These are phyloP conservation scores for Triops longicaudatus DNA, from an alignment of 1,140 invertebrate genomes.

Conservation along the genomic window DNA sequence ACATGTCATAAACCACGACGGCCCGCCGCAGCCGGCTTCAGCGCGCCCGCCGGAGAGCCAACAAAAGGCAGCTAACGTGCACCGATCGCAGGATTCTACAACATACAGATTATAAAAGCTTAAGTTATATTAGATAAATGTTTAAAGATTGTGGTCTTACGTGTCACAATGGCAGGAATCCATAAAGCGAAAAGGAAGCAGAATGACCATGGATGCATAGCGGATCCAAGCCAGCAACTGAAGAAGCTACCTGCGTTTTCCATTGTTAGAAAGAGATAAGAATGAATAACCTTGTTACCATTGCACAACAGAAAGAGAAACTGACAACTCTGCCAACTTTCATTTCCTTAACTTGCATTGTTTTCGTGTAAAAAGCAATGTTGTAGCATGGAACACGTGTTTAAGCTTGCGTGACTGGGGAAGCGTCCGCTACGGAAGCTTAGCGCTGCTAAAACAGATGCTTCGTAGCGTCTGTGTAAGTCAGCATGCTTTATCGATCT, in stretches of 20 bases:
- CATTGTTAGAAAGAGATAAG: not conserved
- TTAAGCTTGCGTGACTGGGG: too few species aligned
- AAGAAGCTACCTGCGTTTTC: not conserved
- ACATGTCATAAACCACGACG: conserved; percentile 41
- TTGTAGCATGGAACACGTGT: too few species aligned
- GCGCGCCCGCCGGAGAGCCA: conserved; percentile 33
- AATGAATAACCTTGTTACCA: too few species aligned
- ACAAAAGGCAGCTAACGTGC: conserved; percentile 34
- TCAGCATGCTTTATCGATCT: too few species aligned
- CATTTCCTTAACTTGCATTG: too few species aligned
- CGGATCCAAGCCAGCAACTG: not conserved
- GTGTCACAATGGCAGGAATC: not conserved
- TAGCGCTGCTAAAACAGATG: too few species aligned
- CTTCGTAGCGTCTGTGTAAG: too few species aligned
- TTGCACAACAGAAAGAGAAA: too few species aligned
- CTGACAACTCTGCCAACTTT: too few species aligned
- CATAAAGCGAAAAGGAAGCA: not conserved
- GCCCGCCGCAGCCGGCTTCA: conserved; percentile 23
- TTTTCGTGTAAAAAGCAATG: too few species aligned
- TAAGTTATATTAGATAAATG: not conserved
- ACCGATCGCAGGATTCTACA: conserved; percentile 28
- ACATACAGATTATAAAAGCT: not conserved
- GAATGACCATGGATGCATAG: not conserved
- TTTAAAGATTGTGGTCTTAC: not conserved
- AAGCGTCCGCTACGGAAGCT: too few species aligned